Evolutionary conservation across 2,797 vertebrate species (phyloP), one percentile per base, ranked within the genome.

Genomic region (Poecilia gillii): DNA sequence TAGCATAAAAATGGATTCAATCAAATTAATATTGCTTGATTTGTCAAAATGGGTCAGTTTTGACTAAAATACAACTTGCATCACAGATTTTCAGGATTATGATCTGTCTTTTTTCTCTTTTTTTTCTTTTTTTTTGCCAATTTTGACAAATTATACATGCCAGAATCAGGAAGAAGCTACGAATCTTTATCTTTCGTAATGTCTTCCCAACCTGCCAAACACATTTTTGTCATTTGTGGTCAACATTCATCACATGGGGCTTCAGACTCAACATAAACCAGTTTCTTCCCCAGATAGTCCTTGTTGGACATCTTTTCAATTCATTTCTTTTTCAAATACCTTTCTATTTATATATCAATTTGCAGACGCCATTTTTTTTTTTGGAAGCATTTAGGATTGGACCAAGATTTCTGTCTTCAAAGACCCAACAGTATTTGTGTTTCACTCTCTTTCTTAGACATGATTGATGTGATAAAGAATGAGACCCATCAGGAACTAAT

Each of bases 401-500:
- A 72, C 73, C 46, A 25, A 33, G 33, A 72, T 53, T 73, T 0
- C 66, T 57, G 16, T 71, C 77, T 85, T 80, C 80, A 85, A 77
- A 84, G 73, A 68, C 64, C 72, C 82, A 80, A 83, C 86, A 74
- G 51, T 74, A 82, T 84, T 84, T 81, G 76, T 76, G 76, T 79
- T 82, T 51, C 51, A 66, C 66, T 90, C 74, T 83, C 84, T 89
- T 88, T 91, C 84, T 85, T 36, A 81, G 43, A 80, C 84, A 73
- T 90, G 93, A 95, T 91, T 93, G 90, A 95, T 94, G 90, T 82
- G 78, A 91, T 88, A 91, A 89, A 94, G 85, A 92, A 93, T 85
- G 87, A 88, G 84, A 78, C 31, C 80, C 94, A 95, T 94, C 93
- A 84, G 93, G 94, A 95, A 94, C 84, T 89, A 92, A 94, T 94